phyloP scores from a whole-genome alignment of 2,797 vertebrate species.

The Saxicola maurus region DNA sequence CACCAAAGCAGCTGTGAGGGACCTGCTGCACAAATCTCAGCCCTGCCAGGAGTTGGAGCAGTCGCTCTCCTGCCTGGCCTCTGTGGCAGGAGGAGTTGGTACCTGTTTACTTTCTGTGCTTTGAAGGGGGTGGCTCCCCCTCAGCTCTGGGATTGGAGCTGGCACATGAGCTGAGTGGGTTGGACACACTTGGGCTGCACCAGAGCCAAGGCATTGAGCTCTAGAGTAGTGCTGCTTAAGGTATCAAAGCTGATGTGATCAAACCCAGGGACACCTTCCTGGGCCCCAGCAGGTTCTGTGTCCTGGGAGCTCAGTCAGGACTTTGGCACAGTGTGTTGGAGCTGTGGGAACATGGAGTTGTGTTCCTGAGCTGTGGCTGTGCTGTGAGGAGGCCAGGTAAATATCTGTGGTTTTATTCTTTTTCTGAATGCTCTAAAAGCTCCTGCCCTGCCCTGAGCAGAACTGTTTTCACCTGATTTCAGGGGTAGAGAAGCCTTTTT shows the following conservation, averaged over 20 bases:
- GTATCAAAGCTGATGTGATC: not conserved
- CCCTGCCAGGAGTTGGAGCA: not conserved
- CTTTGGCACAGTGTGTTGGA: rapidly evolving
- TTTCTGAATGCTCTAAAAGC: not conserved
- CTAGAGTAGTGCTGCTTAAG: not conserved
- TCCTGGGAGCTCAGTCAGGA: not conserved
- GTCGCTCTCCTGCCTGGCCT: not conserved
- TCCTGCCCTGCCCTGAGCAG: not conserved
- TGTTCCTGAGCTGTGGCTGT: rapidly evolving
- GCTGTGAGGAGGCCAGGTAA: not conserved
- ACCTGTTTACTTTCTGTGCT: not conserved
- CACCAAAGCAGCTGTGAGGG: not conserved
- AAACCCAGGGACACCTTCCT: not conserved
- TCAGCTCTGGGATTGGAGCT: not conserved
- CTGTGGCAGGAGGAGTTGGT: rapidly evolving
- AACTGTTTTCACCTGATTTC: not conserved
- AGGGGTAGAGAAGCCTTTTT: not conserved
- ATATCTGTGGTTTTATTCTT: not conserved
- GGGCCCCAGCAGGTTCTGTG: not conserved
- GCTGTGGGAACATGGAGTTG: not conserved
- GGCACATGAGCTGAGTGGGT: not conserved
- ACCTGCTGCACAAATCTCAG: not conserved
- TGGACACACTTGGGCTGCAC: not conserved
- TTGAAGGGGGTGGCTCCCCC: not conserved
- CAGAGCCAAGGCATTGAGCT: not conserved